Base-by-base conservation (phyloP, 2,888 invertebrate genomes). In the Ichneumoninae sp. region DNA sequence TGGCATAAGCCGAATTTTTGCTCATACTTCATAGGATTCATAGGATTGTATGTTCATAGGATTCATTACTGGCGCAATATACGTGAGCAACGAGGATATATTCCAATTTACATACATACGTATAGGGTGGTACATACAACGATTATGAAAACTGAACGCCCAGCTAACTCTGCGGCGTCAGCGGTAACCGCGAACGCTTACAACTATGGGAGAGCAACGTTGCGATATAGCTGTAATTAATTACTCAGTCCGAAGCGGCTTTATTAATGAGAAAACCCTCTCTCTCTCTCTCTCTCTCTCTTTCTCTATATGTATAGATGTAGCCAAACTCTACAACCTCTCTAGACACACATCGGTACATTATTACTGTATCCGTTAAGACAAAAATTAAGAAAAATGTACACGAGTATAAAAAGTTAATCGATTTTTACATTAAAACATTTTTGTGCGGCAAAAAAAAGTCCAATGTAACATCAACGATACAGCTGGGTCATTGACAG, bases 151-250 rank as follows among this genome's bases (percentile, higher is more conserved):
- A 75, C 74, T 57, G 69, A 81, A 74, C 66, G 40, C 57, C 68
- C 74, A 26, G 80, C 82, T 71, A 82, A 71, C 82, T 71, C 36
- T 16, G 54, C 26, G 36, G 40, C 60, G 47, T 65, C 69, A 60
- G 63, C 54, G 68, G 78, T 74, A 65, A 78, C 70, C 36, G 80
- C 50, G 50, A 70, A 82, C 71, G 75, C 71, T 82, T 65, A 65
- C 74, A 73, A 70, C 52, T 40, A 82, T 65, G 66, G 75, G 26
- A 71, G 70, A 80, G 71, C 70, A 75, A 79, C 73, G 76, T 50
- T 60, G 68, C 66, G 66, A 73, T 83, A 85, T 80, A 71, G 65
- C 76, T 60, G 79, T 73, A 83, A 83, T 85, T 80, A 85, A 85
- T 83, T 83, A 85, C 85, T 73, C 54, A 40, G 65, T 70, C 65